Conservation (phyloP, 1,140 invertebrate species). For the Neodiprion virginianus region DNA sequence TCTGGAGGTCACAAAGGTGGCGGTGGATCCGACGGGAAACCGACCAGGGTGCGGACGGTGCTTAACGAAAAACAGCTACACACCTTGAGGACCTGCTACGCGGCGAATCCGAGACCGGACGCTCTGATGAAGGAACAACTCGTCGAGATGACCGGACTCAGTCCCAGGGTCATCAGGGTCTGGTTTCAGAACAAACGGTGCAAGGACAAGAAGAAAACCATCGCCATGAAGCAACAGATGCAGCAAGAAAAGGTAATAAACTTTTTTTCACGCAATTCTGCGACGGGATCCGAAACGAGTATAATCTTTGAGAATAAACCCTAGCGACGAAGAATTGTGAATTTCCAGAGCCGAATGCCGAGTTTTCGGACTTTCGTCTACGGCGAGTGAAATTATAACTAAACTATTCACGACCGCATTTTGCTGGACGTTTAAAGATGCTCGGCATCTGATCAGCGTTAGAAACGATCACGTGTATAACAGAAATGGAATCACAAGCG, state of each 20-base stretch:
- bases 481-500: too few relatives aligned
- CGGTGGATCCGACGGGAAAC: slow-evolving; percentile 86
- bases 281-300: too few relatives aligned
- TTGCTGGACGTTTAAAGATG: too few relatives aligned
- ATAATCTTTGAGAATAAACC: too few relatives aligned
- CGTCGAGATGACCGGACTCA: slow-evolving; percentile 97
- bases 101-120: slow-evolving; percentile 96
- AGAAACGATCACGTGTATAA: too few relatives aligned
- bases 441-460: too few relatives aligned
- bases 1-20: slow-evolving; percentile 65
- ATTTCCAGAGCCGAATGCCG: too few relatives aligned
- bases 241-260: slow-evolving; percentile 93
- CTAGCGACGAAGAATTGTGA: too few relatives aligned
- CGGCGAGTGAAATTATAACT: too few relatives aligned
- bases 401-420: too few relatives aligned
- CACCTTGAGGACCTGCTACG: slow-evolving; percentile 94
- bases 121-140: slow-evolving; percentile 99
- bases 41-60: slow-evolving; percentile 95
- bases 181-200: slow-evolving; percentile 99
- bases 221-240: slow-evolving; percentile 97
- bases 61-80: slow-evolving; percentile 98
- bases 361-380: too few relatives aligned
- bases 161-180: slow-evolving; percentile 93
- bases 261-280: not conserved
- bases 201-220: slow-evolving; percentile 98